These are phyloP conservation scores for Lota lota DNA, from an alignment of 2,113 vertebrate genomes.

Conservation along the genomic window DNA sequence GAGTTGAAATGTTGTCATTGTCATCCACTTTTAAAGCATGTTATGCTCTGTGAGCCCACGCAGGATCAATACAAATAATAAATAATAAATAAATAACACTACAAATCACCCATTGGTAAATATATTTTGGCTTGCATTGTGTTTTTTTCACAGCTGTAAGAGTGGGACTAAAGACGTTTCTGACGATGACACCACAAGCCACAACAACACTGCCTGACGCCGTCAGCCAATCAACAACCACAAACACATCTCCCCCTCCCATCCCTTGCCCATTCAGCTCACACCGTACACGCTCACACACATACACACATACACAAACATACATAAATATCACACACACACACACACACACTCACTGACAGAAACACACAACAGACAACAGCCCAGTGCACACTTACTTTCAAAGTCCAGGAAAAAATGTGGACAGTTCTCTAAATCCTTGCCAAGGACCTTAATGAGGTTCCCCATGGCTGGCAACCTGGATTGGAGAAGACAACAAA, in stretches of 20 bases:
- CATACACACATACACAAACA: constrained; percentile 34
- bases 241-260: constrained; percentile 27
- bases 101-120: too few relatives aligned
- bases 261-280: constrained; percentile 35
- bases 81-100: too few relatives aligned
- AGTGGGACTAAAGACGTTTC: constrained; percentile 62
- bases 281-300: constrained; percentile 22
- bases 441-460: constrained; percentile 97
- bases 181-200: constrained; percentile 57
- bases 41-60: too few relatives aligned
- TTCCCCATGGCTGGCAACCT: constrained; percentile 95
- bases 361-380: constrained; percentile 35
- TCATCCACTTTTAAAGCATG: too few relatives aligned
- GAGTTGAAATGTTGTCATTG: too few relatives aligned
- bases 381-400: constrained; percentile 84
- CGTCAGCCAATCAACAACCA: constrained; percentile 46
- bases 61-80: too few relatives aligned
- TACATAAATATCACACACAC: constrained; percentile 41
- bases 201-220: constrained; percentile 55
- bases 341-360: constrained; percentile 35
- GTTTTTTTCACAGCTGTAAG: not conserved
- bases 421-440: constrained; percentile 98
- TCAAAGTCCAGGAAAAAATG: constrained; percentile 99
- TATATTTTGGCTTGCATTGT: too few relatives aligned
- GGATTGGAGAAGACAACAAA: constrained; percentile 79